A percentile compares a stretch with the other conserved stretches of the same genome.
These are phyloP conservation scores for Gila orcuttii DNA, from an alignment of 2,113 vertebrate species.

Conservation along the genomic window DNA sequence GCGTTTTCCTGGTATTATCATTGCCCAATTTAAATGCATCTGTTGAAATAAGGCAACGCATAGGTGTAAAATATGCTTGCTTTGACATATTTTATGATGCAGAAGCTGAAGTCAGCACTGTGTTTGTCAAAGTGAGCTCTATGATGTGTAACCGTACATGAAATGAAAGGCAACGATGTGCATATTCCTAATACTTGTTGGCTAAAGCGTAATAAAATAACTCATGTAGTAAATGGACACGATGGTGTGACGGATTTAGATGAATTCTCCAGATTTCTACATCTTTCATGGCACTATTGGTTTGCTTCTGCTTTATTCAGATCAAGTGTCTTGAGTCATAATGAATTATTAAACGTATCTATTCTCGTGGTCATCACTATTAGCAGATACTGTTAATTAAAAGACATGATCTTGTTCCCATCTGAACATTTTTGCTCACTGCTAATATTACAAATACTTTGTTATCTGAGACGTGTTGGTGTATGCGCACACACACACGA, in stretches of 20 bases:
- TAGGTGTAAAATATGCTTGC: constrained; percentile 43
- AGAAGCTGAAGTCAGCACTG: not conserved
- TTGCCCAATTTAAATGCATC: constrained; percentile 5
- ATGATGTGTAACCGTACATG: constrained; percentile 45
- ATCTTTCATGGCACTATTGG: not conserved
- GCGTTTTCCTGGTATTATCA: not conserved
- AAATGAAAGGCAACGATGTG: constrained; percentile 35
- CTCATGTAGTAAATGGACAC: constrained; percentile 13
- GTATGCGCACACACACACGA: not conserved
- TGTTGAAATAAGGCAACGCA: constrained; percentile 25
- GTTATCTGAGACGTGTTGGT: not conserved
- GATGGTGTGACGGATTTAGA: not conserved
- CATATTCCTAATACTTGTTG: constrained; percentile 5
- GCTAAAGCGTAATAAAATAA: constrained; percentile 45
- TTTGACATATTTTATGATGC: constrained; percentile 8
- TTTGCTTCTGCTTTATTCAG: not conserved
- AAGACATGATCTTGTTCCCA: not conserved
- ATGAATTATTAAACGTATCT: not conserved
- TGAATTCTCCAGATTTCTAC: not conserved
- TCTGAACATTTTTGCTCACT: not conserved
- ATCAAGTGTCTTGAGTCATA: not conserved
- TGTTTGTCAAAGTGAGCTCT: constrained; percentile 34
- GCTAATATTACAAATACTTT: not conserved
- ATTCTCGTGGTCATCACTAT: not conserved
- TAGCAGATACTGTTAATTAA: constrained; percentile 30